Conservation (phyloP, 2,797 vertebrate species). For the Heliangelus exortis region DNA sequence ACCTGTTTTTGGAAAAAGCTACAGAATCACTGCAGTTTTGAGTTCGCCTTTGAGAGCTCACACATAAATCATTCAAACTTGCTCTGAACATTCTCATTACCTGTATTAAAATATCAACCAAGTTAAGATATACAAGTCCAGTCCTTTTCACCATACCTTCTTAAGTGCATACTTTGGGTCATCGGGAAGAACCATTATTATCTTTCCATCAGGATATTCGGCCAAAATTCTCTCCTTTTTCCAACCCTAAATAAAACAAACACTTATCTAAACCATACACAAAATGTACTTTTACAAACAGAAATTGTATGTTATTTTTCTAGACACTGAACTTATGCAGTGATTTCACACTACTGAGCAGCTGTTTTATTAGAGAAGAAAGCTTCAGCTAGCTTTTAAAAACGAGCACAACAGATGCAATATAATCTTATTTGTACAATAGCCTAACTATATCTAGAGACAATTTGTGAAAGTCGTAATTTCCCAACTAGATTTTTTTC, state of each 20-base stretch:
- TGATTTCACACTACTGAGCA: constrained; percentile 39
- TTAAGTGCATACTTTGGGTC: constrained; percentile 99
- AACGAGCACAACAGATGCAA: constrained; percentile 36
- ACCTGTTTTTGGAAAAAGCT: neutral
- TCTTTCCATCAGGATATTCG: constrained; percentile 96
- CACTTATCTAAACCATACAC: constrained; percentile 51
- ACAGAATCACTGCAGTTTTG: neutral
- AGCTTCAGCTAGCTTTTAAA: constrained; percentile 58
- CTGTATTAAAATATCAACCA: neutral
- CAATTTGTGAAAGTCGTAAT: constrained; percentile 20
- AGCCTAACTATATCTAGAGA: constrained; percentile 30
- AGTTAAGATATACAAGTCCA: neutral
- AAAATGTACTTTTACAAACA: constrained; percentile 12
- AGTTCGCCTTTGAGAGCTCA: neutral
- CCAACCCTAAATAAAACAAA: constrained; percentile 88
- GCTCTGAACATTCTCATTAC: neutral
- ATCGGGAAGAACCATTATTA: constrained; percentile 97
- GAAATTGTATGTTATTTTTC: constrained; percentile 23
- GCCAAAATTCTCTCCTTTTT: constrained; percentile 98
- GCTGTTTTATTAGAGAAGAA: constrained; percentile 45
- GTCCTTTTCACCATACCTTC: constrained; percentile 84
- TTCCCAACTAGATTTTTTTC: constrained; percentile 36
- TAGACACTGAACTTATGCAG: constrained; percentile 55
- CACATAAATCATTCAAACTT: neutral
- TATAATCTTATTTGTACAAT: neutral